Percentiles rank a stretch among this genome's conserved stretches.
Evolutionary conservation across 2,888 invertebrate genomes (phyloP).

Genomic region (Lagria hirta): DNA sequence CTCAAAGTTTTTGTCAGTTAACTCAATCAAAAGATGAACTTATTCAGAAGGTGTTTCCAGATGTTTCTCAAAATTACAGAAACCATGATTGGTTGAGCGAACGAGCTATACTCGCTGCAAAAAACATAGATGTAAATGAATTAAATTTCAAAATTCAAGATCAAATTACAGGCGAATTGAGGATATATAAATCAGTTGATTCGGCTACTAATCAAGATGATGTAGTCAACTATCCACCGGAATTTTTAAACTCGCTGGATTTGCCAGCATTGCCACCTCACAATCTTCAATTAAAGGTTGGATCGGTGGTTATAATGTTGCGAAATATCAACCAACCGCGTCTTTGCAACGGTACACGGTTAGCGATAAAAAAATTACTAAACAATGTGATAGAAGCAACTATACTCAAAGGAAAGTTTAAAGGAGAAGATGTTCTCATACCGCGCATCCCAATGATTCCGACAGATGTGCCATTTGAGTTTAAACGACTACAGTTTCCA

Average conservation of each 20-base stretch:
- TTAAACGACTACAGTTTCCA: slow-evolving; percentile 25
- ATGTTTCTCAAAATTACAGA: slow-evolving; percentile 38
- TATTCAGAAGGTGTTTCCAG: slow-evolving; percentile 41
- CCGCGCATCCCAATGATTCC: slow-evolving; percentile 33
- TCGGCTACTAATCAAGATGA: slow-evolving; percentile 4
- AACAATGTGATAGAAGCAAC: slow-evolving; percentile 22
- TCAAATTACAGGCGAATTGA: too few relatives aligned
- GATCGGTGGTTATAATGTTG: slow-evolving; percentile 19
- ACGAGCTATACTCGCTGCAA: slow-evolving; percentile 43
- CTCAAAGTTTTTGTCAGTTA: slow-evolving; percentile 37
- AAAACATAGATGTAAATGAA: slow-evolving; percentile 39
- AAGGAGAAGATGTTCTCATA: slow-evolving; percentile 38
- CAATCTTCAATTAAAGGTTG: slow-evolving; percentile 29
- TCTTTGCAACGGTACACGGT: slow-evolving; percentile 24
- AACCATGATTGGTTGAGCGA: slow-evolving; percentile 38
- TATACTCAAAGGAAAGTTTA: slow-evolving; percentile 37
- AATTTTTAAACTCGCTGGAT: slow-evolving; percentile 24
- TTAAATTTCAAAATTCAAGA: too few relatives aligned
- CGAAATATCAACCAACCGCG: slow-evolving; percentile 23
- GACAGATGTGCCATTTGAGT: slow-evolving; percentile 21
- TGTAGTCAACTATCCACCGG: slow-evolving; percentile 2
- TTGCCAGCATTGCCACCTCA: too few relatives aligned
- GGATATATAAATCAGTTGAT: slow-evolving; percentile 31
- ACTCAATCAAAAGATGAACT: slow-evolving; percentile 35
- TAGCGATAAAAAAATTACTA: slow-evolving; percentile 11